Evolutionary conservation across 2,888 invertebrate species (phyloP).

Genomic region (Athalia cordata): DNA sequence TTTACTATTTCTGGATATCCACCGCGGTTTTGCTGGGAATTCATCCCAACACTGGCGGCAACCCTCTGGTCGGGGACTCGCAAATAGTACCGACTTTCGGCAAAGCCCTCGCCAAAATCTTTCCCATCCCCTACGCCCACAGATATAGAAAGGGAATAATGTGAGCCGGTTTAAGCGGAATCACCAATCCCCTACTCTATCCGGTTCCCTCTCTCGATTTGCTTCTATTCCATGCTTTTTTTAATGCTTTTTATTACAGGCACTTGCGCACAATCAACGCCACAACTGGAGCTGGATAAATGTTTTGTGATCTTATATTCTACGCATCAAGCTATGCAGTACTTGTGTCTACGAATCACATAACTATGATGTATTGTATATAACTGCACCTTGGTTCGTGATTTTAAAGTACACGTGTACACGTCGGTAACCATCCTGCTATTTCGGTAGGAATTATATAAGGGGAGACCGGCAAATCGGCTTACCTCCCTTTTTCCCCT

Average conservation of each 20-base stretch:
- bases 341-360: no score
- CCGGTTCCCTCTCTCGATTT: neutral
- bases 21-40: no score
- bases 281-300: no score
- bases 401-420: neutral
- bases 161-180: neutral
- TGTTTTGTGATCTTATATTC: no score
- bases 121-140: no score
- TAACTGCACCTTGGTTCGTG: neutral
- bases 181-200: conserved; percentile 14
- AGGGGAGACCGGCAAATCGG: conserved; percentile 21
- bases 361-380: no score
- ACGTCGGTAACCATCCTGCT: neutral
- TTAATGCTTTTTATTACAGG: neutral
- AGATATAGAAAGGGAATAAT: neutral
- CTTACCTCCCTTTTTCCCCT: neutral
- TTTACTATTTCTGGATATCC: no score
- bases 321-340: no score
- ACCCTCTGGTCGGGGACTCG: no score
- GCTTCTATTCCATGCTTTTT: neutral
- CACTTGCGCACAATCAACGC: conserved; percentile 6
- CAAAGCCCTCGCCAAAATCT: no score
- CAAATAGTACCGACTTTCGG: no score
- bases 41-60: no score
- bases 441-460: neutral